Base-by-base conservation (phyloP, 1,140 invertebrate species). In the Drosophila repleta region DNA sequence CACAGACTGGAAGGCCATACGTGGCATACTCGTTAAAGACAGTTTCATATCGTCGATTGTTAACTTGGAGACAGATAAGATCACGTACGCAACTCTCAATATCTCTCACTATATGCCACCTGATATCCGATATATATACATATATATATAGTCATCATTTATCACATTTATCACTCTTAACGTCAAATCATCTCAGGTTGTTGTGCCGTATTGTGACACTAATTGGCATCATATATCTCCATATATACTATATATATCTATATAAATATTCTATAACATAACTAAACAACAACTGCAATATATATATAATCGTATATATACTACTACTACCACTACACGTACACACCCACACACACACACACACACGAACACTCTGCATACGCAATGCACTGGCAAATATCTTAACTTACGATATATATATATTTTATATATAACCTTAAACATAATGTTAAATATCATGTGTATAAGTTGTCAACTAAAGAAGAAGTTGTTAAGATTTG, bases 31-130 rank as follows among this genome's bases (percentile, higher is more conserved):
- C 76, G 98, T 99, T 95, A 96, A 97, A 92, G 99, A 99, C 91
- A 99, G 98, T 93, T 99, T 99, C 93, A 99, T 99, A 92, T 96
- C 96, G 26, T 98, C 97, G 66, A 99, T 99, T 92, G 96, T 99
- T 92, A 99, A 99, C 94, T 99, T 99, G 94, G 95, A 96, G 92
- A 99, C 98, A 73, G 97, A 98, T 90, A 95, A 96, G 90, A 96
- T 99, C 92, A 96, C 95, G 96, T 98, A 97, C 94, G 95, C 93
- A 95, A 78, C 94, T 63, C 43, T 76, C 51, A 66, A 62, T 79
- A 49, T 70, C 49, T 78, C 64, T 70, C 49, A 75, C 64, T 82
- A 51, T 60, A 26, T 17, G 11, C n/a, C 58, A 61, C 94, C 75
- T 18, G 49, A 52, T 32, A 52, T 32, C 66, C 43, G 56, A 79